Base-by-base conservation (phyloP, 2,888 invertebrate species). In the Phengaris alcon region DNA sequence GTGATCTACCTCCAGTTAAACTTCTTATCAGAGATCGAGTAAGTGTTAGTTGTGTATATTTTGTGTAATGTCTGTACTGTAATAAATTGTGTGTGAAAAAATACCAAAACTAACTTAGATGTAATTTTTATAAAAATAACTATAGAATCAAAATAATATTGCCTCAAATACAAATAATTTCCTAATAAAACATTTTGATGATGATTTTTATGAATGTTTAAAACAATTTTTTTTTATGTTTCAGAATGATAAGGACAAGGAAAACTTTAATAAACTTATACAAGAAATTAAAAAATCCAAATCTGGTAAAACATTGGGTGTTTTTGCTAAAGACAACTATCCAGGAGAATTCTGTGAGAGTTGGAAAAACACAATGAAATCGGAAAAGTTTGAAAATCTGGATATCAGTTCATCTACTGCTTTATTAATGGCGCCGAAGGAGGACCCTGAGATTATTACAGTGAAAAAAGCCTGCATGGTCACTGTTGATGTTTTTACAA, bases 401-500 rank as follows among this genome's bases (percentile, higher is more conserved):
- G 99, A 99, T 88, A 95, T 99, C 9, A 97, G 97, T 85, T 95
- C 96, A 0, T 94, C 96, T 0, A 94, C 98, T 81, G 99, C 98
- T 0, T 95, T 97, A 80, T 93, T 99, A 0, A 97, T 99, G 96
- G 97, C 98, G 7, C 96, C 97, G 0, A 99, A 99, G 90, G 99
- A 99, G 88, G 99, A 99, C 80, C 89, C 96, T 0, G 99, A 99
- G 91, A 93, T 99, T 75, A 95, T 96, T 74, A 96, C 97, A 9
- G 96, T 99, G 75, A 98, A 97, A 85, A 98, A 98, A 91, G 99
- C 99, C 0, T 97, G 97, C 82, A 93, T 97, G 86, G 98, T 98
- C 12, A 97, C 99, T 10, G 97, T 97, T 75, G 99, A 99, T 91
- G 96, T 99, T 13, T 99, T 99, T 88, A 97, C 97, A 73, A 99